Conservation (phyloP, 2,888 invertebrate genomes). For the Megastigmus dorsalis region DNA sequence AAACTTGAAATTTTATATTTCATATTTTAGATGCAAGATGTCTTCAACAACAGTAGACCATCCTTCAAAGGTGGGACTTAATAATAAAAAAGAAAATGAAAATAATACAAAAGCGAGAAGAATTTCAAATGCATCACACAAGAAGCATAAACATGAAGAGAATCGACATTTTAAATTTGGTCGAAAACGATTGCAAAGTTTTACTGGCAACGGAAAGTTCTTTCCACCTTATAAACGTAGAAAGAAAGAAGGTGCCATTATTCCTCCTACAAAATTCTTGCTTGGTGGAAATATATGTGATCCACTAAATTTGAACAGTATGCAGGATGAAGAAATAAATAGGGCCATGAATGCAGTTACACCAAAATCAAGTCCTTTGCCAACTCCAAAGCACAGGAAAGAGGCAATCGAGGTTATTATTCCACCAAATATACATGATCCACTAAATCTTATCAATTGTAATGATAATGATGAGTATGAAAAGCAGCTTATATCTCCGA, state of each 20-base stretch:
- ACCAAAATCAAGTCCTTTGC: conserved; percentile 93
- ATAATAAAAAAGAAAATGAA: conserved; percentile 68
- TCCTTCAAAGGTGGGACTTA: conserved; percentile 69
- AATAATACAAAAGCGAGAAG: conserved; percentile 63
- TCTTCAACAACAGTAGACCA: conserved; percentile 74
- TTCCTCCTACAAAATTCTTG: conserved; percentile 94
- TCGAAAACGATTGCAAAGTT: conserved; percentile 82
- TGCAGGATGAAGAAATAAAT: conserved; percentile 87
- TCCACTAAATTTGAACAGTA: conserved; percentile 93
- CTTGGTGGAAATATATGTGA: conserved; percentile 96
- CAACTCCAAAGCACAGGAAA: conserved; percentile 87
- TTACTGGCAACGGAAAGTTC: conserved; percentile 82
- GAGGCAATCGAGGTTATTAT: conserved; percentile 92
- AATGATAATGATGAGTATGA: conserved; percentile 89
- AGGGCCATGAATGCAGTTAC: conserved; percentile 92
- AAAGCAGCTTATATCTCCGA: conserved; percentile 84
- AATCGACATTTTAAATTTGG: conserved; percentile 70
- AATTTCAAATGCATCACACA: conserved; percentile 64
- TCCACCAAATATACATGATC: conserved; percentile 94
- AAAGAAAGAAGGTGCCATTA: conserved; percentile 83
- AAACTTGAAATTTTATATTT: neutral
- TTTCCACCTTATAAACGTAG: conserved; percentile 84
- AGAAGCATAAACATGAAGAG: conserved; percentile 73
- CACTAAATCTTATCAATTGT: conserved; percentile 84
- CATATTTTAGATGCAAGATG: conserved; percentile 65